Evolutionary conservation across 2,888 invertebrate species (phyloP).

Genomic region (Elaeidobius kamerunicus): DNA sequence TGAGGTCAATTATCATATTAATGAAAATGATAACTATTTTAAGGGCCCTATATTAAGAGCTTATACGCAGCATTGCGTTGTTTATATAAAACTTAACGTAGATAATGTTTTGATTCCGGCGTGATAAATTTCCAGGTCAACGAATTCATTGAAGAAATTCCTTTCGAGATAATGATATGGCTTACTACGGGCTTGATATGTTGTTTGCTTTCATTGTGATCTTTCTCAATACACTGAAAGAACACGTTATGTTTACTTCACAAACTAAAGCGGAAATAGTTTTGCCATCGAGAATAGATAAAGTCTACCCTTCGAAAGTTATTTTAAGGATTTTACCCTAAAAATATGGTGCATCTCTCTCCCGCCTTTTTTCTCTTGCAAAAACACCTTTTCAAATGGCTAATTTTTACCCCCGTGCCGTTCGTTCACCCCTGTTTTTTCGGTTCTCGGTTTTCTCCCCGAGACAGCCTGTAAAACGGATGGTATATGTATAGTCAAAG

Average conservation of each 20-base stretch:
- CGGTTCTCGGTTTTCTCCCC: too few species aligned
- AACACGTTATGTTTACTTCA: too few species aligned
- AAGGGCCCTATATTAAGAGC: too few species aligned
- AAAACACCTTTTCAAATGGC: conserved; percentile 20
- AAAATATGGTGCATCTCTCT: too few species aligned
- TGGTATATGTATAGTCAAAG: too few species aligned
- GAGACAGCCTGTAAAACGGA: too few species aligned
- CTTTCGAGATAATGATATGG: conserved; percentile 4
- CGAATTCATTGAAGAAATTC: conserved; percentile 19
- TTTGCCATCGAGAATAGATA: too few species aligned
- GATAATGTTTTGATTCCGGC: conserved; percentile 16
- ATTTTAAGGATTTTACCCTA: too few species aligned
- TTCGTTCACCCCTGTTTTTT: conserved; percentile 24
- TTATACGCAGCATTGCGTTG: conserved; percentile 1
- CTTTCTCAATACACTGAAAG: background rate
- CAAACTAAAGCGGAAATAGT: too few species aligned
- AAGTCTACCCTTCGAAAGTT: too few species aligned
- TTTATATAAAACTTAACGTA: conserved; percentile 12
- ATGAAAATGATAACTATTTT: too few species aligned
- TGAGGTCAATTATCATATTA: too few species aligned
- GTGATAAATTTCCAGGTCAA: conserved; percentile 18
- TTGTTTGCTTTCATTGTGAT: background rate
- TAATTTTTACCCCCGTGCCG: conserved; percentile 20
- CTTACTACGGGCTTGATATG: background rate
- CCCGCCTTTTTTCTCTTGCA: conserved; percentile 13